Base-by-base conservation (phyloP, 2,797 vertebrate species). In the Novumbra hubbsi region DNA sequence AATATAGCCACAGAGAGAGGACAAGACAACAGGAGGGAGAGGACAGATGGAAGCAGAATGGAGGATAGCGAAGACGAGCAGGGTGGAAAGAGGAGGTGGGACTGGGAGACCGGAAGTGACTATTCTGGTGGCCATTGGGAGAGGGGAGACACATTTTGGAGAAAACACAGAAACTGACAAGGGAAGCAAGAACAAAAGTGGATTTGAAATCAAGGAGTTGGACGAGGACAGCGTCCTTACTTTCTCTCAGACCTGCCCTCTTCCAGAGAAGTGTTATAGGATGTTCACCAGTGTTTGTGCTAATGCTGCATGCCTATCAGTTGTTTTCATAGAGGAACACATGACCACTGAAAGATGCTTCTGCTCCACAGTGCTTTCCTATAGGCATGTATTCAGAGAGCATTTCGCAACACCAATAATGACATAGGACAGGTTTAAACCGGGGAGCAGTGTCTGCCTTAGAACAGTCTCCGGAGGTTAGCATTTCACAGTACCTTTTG, bases 401-500 rank as follows among this genome's bases (percentile, higher is more conserved):
- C 41, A 45, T 45, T 14, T 57, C n/a, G 11, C 15, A 24, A 7
- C 21, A 57, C 8, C 5, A 21, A 3, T 24, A 21, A n/a, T 24
- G 19, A 55, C n/a, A 8, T 55, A 55, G 21, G 55, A 11, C 11
- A 6, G 24, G n/a, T 57, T 57, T n/a, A 5, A 24, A 11, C 8
- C 9, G 11, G 55, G 55, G n/a, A 12, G n/a, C n/a, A 60, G n/a
- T 8, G 24, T 60, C 11, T 12, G 3, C 55, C 55, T 27, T 65
- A 19, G 63, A 64, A 64, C 2, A 16, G 3, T 65, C 63, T 65
- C 28, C 27, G 7, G 17, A 27, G 19, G 15, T 65, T 32, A 34
- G 28, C 17, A 65, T 65, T 38, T 60, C 63, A 38, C 38, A 30
- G 52, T 84, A 98, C 97, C 96, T 96, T 93, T 97, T 2, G 94